Conservation (phyloP, 2,113 vertebrate genomes). For the Macquaria ambigua region DNA sequence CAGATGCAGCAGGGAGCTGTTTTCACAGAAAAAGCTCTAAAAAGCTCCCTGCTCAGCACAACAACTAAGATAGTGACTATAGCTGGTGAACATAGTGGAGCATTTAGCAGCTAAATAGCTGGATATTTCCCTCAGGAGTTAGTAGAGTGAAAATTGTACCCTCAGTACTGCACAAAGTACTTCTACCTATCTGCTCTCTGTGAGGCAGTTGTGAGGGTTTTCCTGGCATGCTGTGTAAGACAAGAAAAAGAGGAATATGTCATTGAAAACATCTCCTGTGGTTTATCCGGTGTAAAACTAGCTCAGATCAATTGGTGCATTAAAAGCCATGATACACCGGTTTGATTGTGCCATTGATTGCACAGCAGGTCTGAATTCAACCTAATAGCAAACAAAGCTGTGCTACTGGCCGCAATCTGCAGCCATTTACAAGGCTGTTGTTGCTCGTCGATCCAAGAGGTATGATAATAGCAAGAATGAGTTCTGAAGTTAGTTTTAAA, state of each 20-base stretch:
- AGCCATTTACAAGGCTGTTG: neutral
- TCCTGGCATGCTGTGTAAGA: neutral
- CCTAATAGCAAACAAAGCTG: neutral
- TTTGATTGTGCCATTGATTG: slow-evolving; percentile 13
- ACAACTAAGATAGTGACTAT: too few relatives aligned
- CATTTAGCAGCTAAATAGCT: too few relatives aligned
- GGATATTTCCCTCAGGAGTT: too few relatives aligned
- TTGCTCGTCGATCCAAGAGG: neutral
- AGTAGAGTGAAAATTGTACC: too few relatives aligned
- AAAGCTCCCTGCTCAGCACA: too few relatives aligned
- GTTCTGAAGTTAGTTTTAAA: neutral
- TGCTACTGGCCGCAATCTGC: neutral
- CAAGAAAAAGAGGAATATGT: neutral
- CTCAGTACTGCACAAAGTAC: neutral
- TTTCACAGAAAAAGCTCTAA: too few relatives aligned
- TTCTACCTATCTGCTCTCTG: neutral
- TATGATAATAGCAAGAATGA: neutral
- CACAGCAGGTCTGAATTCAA: neutral
- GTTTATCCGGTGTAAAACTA: neutral
- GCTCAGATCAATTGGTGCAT: neutral
- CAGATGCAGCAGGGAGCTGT: too few relatives aligned
- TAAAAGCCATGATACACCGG: neutral
- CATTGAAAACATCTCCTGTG: neutral
- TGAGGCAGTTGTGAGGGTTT: neutral
- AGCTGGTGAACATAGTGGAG: too few relatives aligned